Percentiles rank a stretch among this genome's conserved stretches.
phyloP scores from a whole-genome alignment of 2,888 invertebrate genomes.

The Subacronicta megacephala region DNA sequence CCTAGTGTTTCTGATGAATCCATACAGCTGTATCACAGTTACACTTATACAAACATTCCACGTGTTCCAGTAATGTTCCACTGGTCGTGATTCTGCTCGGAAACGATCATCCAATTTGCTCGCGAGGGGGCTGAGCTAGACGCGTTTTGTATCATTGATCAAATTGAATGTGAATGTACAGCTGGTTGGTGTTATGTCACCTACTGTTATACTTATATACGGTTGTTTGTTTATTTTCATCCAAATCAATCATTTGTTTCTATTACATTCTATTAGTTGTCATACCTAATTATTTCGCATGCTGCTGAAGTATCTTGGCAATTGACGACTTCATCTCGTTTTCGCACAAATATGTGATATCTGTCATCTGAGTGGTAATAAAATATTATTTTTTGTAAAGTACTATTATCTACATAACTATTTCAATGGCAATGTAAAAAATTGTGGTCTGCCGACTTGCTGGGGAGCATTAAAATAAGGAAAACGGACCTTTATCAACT shows the following conservation, averaged over 20 bases:
- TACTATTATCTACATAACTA: background rate
- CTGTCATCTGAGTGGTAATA: too few species aligned
- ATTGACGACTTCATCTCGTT: too few species aligned
- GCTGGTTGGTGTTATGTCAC: conserved; percentile 19
- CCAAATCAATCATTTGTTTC: background rate
- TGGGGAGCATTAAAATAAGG: background rate
- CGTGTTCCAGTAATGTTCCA: conserved; percentile 27
- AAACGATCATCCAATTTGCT: conserved; percentile 73
- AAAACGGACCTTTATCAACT: conserved; percentile 11
- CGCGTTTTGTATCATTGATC: conserved; percentile 48
- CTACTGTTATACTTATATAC: conserved; percentile 10
- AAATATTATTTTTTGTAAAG: background rate
- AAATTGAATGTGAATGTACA: conserved; percentile 45
- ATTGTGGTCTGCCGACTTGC: background rate
- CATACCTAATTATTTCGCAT: too few species aligned
- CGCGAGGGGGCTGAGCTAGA: conserved; percentile 45
- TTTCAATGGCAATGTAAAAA: background rate
- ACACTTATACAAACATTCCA: conserved; percentile 21
- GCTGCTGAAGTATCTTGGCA: too few species aligned
- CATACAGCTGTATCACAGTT: conserved; percentile 31
- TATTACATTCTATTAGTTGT: too few species aligned
- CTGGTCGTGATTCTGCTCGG: conserved; percentile 59
- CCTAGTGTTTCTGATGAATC: conserved; percentile 34
- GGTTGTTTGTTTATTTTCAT: conserved; percentile 5
- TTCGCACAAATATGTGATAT: too few species aligned